Base-by-base conservation (phyloP, 2,888 invertebrate genomes). In the Thymelicus lineola region DNA sequence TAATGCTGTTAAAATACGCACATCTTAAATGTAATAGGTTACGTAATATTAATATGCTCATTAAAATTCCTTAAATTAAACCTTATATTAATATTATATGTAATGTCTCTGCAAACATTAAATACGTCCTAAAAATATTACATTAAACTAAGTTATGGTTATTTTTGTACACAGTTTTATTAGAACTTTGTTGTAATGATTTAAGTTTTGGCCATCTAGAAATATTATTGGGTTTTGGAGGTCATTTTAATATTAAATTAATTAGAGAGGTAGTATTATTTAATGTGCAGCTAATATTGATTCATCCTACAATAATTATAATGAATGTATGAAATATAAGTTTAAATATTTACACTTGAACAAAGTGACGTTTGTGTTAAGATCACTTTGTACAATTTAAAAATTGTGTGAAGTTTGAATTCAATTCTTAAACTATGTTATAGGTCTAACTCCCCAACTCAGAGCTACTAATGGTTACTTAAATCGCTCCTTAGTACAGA, bases 251-350 rank as follows among this genome's bases (percentile, higher is more conserved):
- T 12, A 42, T 12, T 12, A 7, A 12, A 53, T 9, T 5, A 20
- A 35, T 6, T 7, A 28, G 35, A 55, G 6, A 55, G 2, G 35
- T 20, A 14, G 35, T 55, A 55, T 28, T 55, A 55, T 55, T 55
- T 55, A 35, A 55, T 28, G 55, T 58, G 58, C 58, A 58, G 58
- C 58, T 57, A 7, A 57, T 17, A 38, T 10, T 58, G 38, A 38
- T 38, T 58, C 6, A 38, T 58, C 58, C 15, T 35, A 35, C 38
- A 58, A 15, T 38, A 58, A 15, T 58, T 36, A 57, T 57, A n/a
- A 36, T 36, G 57, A 57, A 35, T 55, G 55, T 58, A 58, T 58
- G 58, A 58, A 17, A 15, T 58, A 38, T 58, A 38, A 58, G 5
- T 38, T 12, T 36, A 58, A 58, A 9, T 58, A 58, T 58, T 58